phyloP scores from a whole-genome alignment of 2,113 vertebrate genomes.

The Panthera leo region DNA sequence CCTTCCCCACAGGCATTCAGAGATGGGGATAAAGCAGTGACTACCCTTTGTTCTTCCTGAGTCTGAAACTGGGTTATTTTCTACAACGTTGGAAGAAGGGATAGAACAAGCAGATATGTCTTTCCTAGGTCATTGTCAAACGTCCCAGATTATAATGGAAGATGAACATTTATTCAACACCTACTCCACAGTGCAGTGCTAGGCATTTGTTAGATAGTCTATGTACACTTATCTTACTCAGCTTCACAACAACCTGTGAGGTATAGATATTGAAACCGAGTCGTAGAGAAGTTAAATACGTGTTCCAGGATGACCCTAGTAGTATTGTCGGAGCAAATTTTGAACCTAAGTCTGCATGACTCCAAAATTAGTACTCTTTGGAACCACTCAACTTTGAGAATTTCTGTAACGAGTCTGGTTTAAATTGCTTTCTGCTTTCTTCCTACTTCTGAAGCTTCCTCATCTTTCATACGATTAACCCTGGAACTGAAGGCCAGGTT shows the following conservation, averaged over 20 bases:
- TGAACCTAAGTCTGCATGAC: not conserved
- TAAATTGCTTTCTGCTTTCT: not conserved
- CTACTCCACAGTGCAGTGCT: not conserved
- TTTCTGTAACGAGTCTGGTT: not conserved
- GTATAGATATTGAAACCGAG: not conserved
- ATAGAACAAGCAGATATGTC: not conserved
- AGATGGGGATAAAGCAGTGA: not conserved
- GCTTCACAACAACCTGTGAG: not conserved
- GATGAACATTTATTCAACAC: not conserved
- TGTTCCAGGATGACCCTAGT: not conserved
- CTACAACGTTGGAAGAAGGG: not conserved
- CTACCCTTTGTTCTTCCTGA: not conserved
- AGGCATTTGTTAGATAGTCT: not conserved
- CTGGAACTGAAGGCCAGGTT: constrained; percentile 93
- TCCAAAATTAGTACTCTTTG: not conserved
- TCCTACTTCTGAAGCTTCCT: constrained; percentile 87
- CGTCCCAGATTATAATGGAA: not conserved
- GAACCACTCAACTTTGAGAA: not conserved
- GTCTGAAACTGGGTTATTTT: not conserved
- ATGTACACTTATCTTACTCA: not conserved
- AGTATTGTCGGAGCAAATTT: not conserved
- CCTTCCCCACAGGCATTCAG: not conserved
- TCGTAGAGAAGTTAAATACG: not conserved
- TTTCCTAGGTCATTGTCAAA: not conserved
- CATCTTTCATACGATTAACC: constrained; percentile 91